Evolutionary conservation across 1,140 invertebrate genomes (phyloP), one percentile per base, ranked within the genome.

Genomic region (Dendroctonus valens): DNA sequence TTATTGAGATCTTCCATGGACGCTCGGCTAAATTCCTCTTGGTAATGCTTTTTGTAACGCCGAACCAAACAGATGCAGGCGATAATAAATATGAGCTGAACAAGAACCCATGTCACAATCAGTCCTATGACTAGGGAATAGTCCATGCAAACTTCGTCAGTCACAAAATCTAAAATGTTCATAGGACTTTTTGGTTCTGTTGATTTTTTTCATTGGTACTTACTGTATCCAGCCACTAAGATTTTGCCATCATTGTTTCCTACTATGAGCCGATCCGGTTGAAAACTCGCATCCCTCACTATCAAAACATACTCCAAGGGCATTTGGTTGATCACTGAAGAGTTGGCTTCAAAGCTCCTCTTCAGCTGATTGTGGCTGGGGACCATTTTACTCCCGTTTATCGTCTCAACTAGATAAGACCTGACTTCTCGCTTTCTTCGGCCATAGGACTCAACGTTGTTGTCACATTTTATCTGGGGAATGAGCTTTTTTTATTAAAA

Each of bases 151-250:
- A 78, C 76, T 72, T 76, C 73, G 68, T 78, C 75, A 9, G 70
- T 76, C 14, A 55, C 54, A 63, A 66, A 72, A 69, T 77, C 76
- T 78, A 15, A 7, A 59, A 59, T 5, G 7, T 7, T 15, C 2
- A 15, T 44, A 26, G 11, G 15, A 9, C 0, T 2, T n/a, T 52
- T 15, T 52, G 11, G 57, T 44, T 9, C 3, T 37, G 3, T 46
- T 46, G 14, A 46, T 12, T 6, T 50, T 6, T 63, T 26, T 4
- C 42, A 57, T 7, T n/a, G 41, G 42, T 11, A 67, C 65, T 74
- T 73, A 80, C 78, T 80, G 54, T 80, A 80, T 59, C 81, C 81
- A 0, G 81, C 81, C 26, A 82, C 79, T 14, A 83, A 68, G 59
- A 82, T 72, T 57, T 78, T 77, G 1, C 48, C 42, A 14, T 79